phyloP scores from a whole-genome alignment of 2,113 vertebrate species.

The Equus przewalskii region DNA sequence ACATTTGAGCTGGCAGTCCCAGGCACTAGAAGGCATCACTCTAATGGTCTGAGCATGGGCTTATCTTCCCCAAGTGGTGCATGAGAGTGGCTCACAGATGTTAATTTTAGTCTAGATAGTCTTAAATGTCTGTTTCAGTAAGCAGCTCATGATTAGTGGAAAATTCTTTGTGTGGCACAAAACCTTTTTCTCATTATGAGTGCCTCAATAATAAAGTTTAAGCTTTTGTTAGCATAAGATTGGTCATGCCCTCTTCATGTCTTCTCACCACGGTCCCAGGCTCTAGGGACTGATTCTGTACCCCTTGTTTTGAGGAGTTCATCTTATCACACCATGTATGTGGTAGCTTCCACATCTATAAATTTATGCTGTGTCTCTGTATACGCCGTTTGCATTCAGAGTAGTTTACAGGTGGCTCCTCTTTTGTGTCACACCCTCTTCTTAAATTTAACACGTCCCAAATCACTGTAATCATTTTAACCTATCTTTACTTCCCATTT shows the following conservation, averaged over 20 bases:
- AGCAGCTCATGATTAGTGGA: constrained; percentile 24
- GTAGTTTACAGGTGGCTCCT: neutral
- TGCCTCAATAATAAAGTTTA: neutral
- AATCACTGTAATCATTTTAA: neutral
- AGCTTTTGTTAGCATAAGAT: neutral
- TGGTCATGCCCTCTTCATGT: neutral
- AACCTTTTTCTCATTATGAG: neutral
- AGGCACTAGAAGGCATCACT: constrained; percentile 8
- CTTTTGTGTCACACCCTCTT: neutral
- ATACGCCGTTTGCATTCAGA: neutral
- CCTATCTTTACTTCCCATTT: neutral
- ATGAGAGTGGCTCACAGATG: neutral
- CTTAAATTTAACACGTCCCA: neutral
- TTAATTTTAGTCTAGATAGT: constrained; percentile 58
- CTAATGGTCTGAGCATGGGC: neutral
- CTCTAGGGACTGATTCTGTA: neutral
- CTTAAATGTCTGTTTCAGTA: constrained; percentile 63
- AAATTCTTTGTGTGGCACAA: constrained; percentile 37
- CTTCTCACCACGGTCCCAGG: neutral
- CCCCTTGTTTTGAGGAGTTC: neutral
- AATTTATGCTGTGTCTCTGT: neutral
- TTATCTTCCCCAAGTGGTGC: constrained; percentile 38
- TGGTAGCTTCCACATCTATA: neutral
- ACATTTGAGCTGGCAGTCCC: constrained; percentile 36
- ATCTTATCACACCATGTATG: neutral